Evolutionary conservation across 1,140 invertebrate species (phyloP), one percentile per base, ranked within the genome.

Genomic region (Branchinecta lynchi): DNA sequence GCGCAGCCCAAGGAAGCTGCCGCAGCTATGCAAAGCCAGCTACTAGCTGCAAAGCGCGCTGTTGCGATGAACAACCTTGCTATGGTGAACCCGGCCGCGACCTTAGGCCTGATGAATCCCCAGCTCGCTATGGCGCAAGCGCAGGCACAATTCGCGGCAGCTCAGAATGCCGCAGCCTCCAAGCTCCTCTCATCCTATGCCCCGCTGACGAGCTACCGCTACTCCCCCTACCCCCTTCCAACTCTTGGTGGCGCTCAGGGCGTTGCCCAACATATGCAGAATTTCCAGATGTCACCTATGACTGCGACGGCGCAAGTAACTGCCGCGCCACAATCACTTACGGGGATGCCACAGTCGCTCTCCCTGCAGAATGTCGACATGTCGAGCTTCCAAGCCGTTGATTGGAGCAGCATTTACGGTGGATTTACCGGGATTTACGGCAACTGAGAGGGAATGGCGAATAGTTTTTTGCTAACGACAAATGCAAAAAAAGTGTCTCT

Each of bases 391-490:
- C 89, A 92, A 78, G 88, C 89, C 65, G 87, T 92, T 72, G 90
- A 92, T 79, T 92, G 90, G 90, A 85, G 86, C 73, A 87, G 87
- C 74, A 89, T 92, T 87, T 92, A 92, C 78, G 89, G 89, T 73
- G 51, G 51, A 60, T 60, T 60, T 20, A 60, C 12, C 6, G 51
- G 51, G 51, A 60, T 60, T 3, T 60, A 60, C 51, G 51, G 51
- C 12, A 60, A 60, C 17, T 60, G 17, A 60, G 17, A 60, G 12
- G 51, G 6, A 60, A 20, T 60, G 51, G 32, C 32, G 32, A 32
- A 5, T 32, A 32, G 32, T 32, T 32, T 32, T 32, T 32, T 32
- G 1, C 2, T 5, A 3, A 32, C 1, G 2, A 5, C 1, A 1
- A 5, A 32, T 3, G 1, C 2, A 1, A 32, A 32, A 32, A 32